Percentiles rank a stretch among this genome's conserved stretches.
Conservation (phyloP, 2,888 invertebrate genomes). For the Neoitamus cyanurus region DNA sequence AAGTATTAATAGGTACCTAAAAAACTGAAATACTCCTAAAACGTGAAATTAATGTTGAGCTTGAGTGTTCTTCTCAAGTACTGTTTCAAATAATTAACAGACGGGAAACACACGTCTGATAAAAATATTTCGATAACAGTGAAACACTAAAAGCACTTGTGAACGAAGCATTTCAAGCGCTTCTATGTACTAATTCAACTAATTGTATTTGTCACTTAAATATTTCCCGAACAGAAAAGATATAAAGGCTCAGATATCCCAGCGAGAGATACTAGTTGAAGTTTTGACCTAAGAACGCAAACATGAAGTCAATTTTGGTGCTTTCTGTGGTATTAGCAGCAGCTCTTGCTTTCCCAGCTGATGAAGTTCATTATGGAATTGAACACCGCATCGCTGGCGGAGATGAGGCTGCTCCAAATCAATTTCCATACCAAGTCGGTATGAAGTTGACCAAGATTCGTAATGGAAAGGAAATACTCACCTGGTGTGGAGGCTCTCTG, state of each 20-base stretch:
- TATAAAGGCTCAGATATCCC: not conserved
- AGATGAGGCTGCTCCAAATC: conserved; percentile 59
- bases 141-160: not conserved
- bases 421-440: conserved; percentile 59
- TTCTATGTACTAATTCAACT: not conserved
- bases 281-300: not conserved
- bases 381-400: conserved; percentile 63
- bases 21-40: no score
- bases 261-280: not conserved
- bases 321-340: not conserved
- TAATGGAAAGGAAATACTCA: not conserved
- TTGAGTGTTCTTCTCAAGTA: no score
- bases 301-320: conserved; percentile 6
- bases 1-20: no score
- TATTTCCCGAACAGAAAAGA: not conserved
- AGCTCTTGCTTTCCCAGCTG: not conserved
- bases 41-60: no score
- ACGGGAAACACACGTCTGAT: no score
- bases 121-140: no score
- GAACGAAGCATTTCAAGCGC: not conserved
- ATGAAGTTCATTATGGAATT: conserved; percentile 50
- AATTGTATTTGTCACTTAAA: not conserved
- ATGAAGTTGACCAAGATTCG: not conserved
- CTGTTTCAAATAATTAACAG: no score
- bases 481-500: conserved; percentile 42